Conservation (phyloP, 1,140 invertebrate genomes). For the Eriocheir sinensis region DNA sequence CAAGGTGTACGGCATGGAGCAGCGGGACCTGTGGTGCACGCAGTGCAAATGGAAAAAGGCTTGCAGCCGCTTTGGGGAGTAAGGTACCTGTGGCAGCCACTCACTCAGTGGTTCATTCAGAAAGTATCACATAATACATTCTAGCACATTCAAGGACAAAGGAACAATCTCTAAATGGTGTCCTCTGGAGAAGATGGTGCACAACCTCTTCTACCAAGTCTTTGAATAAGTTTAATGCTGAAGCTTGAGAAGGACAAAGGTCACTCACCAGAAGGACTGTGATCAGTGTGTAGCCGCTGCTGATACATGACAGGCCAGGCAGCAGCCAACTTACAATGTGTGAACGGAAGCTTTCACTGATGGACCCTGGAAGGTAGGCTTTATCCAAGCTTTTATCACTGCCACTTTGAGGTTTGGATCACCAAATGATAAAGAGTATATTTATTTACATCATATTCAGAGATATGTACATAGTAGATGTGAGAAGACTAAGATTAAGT, state of each 20-base stretch:
- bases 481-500: neutral
- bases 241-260: neutral
- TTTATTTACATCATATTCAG: neutral
- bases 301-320: neutral
- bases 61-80: constrained; percentile 94
- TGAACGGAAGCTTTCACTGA: neutral
- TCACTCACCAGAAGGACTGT: neutral
- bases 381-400: neutral
- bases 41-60: constrained; percentile 99
- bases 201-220: neutral
- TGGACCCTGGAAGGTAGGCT: neutral
- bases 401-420: constrained; percentile 4
- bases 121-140: constrained; percentile 30
- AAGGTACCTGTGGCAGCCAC: constrained; percentile 39
- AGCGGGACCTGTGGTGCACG: constrained; percentile 97
- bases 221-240: neutral
- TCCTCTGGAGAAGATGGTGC: too few relatives aligned
- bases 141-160: neutral
- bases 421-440: constrained; percentile 24
- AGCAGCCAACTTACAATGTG: neutral
- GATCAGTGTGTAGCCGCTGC: neutral
- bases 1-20: constrained; percentile 97
- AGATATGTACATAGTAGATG: neutral
- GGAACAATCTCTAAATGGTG: too few relatives aligned
- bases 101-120: constrained; percentile 32